Conservation (phyloP, 2,888 invertebrate genomes). For the Dugesia japonica region DNA sequence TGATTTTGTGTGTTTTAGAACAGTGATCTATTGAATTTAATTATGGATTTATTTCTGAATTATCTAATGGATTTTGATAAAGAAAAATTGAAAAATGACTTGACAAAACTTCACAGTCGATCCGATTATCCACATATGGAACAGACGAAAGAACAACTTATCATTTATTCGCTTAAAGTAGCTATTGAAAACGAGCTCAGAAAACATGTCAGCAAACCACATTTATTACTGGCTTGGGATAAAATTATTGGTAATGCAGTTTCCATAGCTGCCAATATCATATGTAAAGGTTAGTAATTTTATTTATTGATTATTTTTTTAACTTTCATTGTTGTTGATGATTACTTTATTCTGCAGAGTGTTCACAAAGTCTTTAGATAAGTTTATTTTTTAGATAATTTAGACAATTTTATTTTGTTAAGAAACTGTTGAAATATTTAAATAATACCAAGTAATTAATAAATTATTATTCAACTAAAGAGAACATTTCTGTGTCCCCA, state of each 20-base stretch:
- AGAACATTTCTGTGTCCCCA: too few relatives aligned
- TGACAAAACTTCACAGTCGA: not conserved
- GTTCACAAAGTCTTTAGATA: too few relatives aligned
- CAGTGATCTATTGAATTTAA: not conserved
- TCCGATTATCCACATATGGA: slow-evolving; percentile 1
- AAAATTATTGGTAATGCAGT: slow-evolving; percentile 24
- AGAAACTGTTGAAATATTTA: too few relatives aligned
- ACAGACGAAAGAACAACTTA: not conserved
- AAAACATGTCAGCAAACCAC: slow-evolving; percentile 22
- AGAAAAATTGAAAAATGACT: not conserved
- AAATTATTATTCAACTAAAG: too few relatives aligned
- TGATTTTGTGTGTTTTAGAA: not conserved
- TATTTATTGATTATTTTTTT: too few relatives aligned
- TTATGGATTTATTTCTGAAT: slow-evolving; percentile 4
- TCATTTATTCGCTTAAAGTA: slow-evolving; percentile 4
- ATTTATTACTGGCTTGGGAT: slow-evolving; percentile 24
- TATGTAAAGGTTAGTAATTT: not conserved
- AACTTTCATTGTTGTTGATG: too few relatives aligned
- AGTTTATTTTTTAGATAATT: too few relatives aligned
- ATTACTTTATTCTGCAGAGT: too few relatives aligned
- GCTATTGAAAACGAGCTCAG: slow-evolving; percentile 8
- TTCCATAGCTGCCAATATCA: not conserved
- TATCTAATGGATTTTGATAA: not conserved
- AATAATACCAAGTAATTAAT: too few relatives aligned
- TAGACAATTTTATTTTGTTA: too few relatives aligned